Base-by-base conservation (phyloP, 2,888 invertebrate genomes). In the Andrena trimmerana region DNA sequence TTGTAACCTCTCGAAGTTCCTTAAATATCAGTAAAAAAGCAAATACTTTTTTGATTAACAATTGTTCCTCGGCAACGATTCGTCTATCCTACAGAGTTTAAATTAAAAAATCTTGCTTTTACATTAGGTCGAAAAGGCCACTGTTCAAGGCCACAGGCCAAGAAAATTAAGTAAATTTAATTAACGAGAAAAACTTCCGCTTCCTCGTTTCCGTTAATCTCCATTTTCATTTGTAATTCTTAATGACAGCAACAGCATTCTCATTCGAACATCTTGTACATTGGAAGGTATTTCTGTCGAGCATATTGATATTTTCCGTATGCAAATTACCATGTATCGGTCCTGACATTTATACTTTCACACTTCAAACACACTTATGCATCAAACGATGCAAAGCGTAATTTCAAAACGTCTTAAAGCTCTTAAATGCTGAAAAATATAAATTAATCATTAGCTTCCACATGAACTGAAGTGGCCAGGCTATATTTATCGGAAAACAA, bases 91-190 rank as follows among this genome's bases (percentile, higher is more conserved):
- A 88, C 71, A 82, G 75, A 83, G 86, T 89, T 70, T 70, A 87
- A 89, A 89, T 89, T 74, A 87, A 91, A 85, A 88, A 86, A 80
- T 86, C 85, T 86, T 86, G 80, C 88, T 89, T 90, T 89, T 88
- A 90, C 86, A 91, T 92, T 91, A 92, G 91, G 89, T 92, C 91
- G 90, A 91, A 92, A 93, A 93, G 93, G 93, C 92, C 93, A 93
- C 93, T 86, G 86, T 92, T 90, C 90, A 93, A 93, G 92, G 93
- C 92, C 91, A 92, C 90, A 90, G 91, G 91, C 92, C 91, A 89
- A 88, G 88, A 92, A 92, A 92, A 90, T 88, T 79, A 91, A 89
- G 89, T 79, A 82, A 91, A 90, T 90, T 86, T 85, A 90, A 90
- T 88, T 79, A 88, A 88, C 86, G 85, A 87, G 89, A 88, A 89